phyloP scores from a whole-genome alignment of 53 echinoderm and acorn worm species.

The Echinarachnius parma region DNA sequence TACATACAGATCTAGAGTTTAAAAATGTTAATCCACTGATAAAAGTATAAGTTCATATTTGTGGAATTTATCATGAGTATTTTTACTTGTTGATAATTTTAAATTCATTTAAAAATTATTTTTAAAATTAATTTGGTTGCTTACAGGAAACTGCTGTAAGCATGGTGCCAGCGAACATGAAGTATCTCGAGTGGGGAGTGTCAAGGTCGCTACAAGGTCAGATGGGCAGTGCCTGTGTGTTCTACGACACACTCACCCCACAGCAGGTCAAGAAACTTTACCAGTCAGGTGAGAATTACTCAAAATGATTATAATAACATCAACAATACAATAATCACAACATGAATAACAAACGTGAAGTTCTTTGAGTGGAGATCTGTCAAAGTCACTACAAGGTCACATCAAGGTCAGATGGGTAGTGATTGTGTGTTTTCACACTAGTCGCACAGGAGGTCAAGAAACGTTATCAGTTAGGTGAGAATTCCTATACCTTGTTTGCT shows the following conservation, averaged over 20 bases:
- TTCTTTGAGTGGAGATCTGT: conserved; percentile 84
- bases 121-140: too few relatives aligned
- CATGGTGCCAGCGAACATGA: conserved; percentile 72
- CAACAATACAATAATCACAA: too few relatives aligned
- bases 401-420: conserved; percentile 95
- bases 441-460: conserved; percentile 80
- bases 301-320: too few relatives aligned
- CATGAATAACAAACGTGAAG: conserved; percentile 74
- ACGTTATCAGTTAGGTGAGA: conserved; percentile 69
- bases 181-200: conserved; percentile 79
- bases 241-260: conserved; percentile 79
- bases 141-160: conserved; percentile 60
- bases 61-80: too few relatives aligned
- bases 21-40: too few relatives aligned
- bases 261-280: conserved; percentile 88
- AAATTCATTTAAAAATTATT: too few relatives aligned
- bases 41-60: too few relatives aligned
- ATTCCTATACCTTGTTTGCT: too few relatives aligned
- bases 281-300: conserved; percentile 61
- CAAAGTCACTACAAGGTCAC: conserved; percentile 71
- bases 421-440: conserved; percentile 87
- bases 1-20: too few relatives aligned
- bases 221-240: conserved; percentile 94
- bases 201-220: conserved; percentile 90
- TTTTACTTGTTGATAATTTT: too few relatives aligned